phyloP scores from a whole-genome alignment of 2,797 vertebrate species.

The Pipistrellus nathusii region DNA sequence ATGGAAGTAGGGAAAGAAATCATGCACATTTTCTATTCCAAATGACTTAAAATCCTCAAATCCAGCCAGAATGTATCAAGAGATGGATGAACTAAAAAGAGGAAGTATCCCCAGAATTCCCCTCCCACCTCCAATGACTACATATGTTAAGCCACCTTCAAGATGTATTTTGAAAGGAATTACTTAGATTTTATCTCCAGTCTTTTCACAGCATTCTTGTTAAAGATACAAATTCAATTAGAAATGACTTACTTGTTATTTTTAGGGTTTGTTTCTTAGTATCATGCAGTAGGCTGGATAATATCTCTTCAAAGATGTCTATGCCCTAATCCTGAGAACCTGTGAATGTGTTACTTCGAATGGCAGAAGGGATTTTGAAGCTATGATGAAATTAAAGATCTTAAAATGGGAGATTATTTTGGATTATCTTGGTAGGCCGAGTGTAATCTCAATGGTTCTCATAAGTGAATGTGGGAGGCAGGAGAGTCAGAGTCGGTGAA shows the following conservation, averaged over 20 bases:
- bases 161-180: not conserved
- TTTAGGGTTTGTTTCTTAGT: not conserved
- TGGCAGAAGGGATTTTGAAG: not conserved
- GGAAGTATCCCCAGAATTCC: not conserved
- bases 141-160: not conserved
- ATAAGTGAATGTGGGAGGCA: not conserved
- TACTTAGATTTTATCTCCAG: not conserved
- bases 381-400: not conserved
- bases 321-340: not conserved
- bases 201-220: not conserved
- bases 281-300: not conserved
- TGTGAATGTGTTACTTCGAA: not conserved
- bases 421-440: not conserved
- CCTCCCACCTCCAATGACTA: not conserved
- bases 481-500: not conserved
- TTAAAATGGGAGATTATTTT: not conserved
- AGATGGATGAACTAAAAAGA: not conserved
- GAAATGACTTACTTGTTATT: not conserved
- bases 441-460: not conserved
- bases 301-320: not conserved
- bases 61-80: not conserved
- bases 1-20: not conserved
- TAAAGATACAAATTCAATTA: not conserved
- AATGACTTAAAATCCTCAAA: not conserved
- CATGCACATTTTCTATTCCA: not conserved